Percentiles rank a stretch among this genome's conserved stretches.
Conservation (phyloP, 2,797 vertebrate species). For the Onychomys arenicola region DNA sequence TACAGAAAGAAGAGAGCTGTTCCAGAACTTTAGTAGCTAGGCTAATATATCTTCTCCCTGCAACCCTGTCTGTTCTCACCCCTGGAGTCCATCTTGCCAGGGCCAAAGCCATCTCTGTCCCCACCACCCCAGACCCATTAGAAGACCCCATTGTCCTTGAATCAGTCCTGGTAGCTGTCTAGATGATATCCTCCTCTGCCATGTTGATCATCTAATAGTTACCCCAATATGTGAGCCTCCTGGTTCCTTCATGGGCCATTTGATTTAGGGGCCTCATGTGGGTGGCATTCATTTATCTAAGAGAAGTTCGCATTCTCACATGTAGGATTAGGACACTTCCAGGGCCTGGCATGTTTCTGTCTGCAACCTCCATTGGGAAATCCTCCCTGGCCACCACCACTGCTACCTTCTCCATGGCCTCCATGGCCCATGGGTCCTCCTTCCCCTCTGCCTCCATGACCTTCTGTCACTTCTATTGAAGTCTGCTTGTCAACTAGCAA, state of each 20-base stretch:
- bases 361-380: constrained; percentile 90
- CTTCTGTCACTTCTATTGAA: constrained; percentile 90
- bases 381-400: constrained; percentile 84
- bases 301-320: constrained; percentile 95
- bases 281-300: constrained; percentile 95
- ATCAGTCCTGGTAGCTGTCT: constrained; percentile 90
- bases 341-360: constrained; percentile 93
- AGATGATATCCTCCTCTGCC: constrained; percentile 90
- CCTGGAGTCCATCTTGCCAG: constrained; percentile 93
- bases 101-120: constrained; percentile 90
- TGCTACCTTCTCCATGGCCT: constrained; percentile 89
- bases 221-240: constrained; percentile 86
- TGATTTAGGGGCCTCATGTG: constrained; percentile 93
- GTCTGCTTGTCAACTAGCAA: constrained; percentile 92
- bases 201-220: constrained; percentile 91
- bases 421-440: constrained; percentile 92
- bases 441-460: constrained; percentile 89
- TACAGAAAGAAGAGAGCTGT: constrained; percentile 62
- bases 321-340: constrained; percentile 93
- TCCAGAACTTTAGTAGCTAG: constrained; percentile 63
- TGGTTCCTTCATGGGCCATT: constrained; percentile 90
- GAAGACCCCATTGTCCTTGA: constrained; percentile 91
- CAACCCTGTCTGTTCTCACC: constrained; percentile 90
- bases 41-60: constrained; percentile 89
- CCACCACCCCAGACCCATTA: constrained; percentile 90